These are phyloP conservation scores for Balaeniceps rex DNA, from an alignment of 2,113 vertebrate genomes.

Conservation along the genomic window DNA sequence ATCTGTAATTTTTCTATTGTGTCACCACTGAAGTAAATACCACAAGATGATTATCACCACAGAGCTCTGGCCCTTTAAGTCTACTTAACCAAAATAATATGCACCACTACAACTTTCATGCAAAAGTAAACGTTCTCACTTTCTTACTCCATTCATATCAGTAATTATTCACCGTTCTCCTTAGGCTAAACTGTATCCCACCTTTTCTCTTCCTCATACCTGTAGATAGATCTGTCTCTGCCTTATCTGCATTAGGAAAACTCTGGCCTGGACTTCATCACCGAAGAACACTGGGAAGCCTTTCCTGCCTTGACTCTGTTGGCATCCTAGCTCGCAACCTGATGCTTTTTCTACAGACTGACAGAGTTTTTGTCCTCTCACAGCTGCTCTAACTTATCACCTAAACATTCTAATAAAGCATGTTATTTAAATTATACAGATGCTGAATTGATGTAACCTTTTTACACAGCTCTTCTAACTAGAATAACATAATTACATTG, in stretches of 20 bases:
- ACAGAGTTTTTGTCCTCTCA: slow-evolving; percentile 69
- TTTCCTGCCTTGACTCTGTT: slow-evolving; percentile 77
- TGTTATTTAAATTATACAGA: slow-evolving; percentile 62
- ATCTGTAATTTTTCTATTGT: background rate
- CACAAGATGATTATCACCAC: background rate
- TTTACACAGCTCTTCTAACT: slow-evolving; percentile 52
- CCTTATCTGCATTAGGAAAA: slow-evolving; percentile 75
- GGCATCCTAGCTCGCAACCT: slow-evolving; percentile 77
- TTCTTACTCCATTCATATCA: slow-evolving; percentile 24
- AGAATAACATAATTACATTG: slow-evolving; percentile 4
- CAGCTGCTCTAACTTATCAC: slow-evolving; percentile 82
- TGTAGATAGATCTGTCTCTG: slow-evolving; percentile 74
- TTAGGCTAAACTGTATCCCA: slow-evolving; percentile 66
- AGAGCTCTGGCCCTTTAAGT: background rate
- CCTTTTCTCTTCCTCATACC: slow-evolving; percentile 74
- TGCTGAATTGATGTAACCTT: slow-evolving; percentile 32
- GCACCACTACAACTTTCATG: background rate
- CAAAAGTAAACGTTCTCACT: background rate
- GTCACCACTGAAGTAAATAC: background rate
- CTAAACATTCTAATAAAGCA: slow-evolving; percentile 80
- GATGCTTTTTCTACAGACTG: slow-evolving; percentile 73
- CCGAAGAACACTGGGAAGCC: slow-evolving; percentile 68
- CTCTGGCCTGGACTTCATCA: slow-evolving; percentile 72
- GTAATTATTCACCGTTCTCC: slow-evolving; percentile 52
- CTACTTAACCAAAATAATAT: background rate